Percentiles rank a stretch among this genome's conserved stretches.
Evolutionary conservation across 2,797 vertebrate genomes (phyloP).

Genomic region (Myripristis murdjan): DNA sequence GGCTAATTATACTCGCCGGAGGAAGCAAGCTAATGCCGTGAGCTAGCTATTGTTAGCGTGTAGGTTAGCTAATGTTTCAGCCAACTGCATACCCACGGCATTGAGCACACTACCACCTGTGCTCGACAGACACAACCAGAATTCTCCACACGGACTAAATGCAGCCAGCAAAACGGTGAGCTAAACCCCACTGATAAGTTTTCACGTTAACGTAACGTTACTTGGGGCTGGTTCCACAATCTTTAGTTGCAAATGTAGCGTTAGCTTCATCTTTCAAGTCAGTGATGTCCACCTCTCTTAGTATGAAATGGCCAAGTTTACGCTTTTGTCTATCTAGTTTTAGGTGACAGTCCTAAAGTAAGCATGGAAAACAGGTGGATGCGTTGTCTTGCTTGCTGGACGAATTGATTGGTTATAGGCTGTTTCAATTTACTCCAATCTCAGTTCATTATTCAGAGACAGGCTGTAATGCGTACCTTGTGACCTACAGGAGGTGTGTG

Average conservation of each 20-base stretch:
- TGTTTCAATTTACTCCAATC: background rate
- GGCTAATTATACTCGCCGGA: slow-evolving; percentile 81
- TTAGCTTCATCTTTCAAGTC: slow-evolving; percentile 76
- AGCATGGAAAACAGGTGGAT: background rate
- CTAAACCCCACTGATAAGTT: slow-evolving; percentile 17
- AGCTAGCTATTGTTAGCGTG: slow-evolving; percentile 83
- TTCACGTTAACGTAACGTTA: slow-evolving; percentile 17
- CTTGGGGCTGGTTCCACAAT: slow-evolving; percentile 43
- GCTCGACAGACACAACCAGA: slow-evolving; percentile 63
- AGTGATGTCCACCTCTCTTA: slow-evolving; percentile 41
- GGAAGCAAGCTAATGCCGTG: slow-evolving; percentile 66
- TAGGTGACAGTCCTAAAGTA: slow-evolving; percentile 7
- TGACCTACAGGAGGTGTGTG: background rate
- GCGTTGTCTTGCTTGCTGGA: background rate
- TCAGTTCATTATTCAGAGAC: slow-evolving; percentile 5
- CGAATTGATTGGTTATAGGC: background rate
- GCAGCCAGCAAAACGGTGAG: slow-evolving; percentile 67
- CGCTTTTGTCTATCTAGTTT: background rate
- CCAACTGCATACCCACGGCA: slow-evolving; percentile 51
- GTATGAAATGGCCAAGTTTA: slow-evolving; percentile 60
- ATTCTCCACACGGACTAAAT: slow-evolving; percentile 41
- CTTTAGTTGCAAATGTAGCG: slow-evolving; percentile 32
- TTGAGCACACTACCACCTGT: slow-evolving; percentile 61
- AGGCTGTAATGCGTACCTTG: slow-evolving; percentile 23
- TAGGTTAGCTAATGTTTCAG: slow-evolving; percentile 70